phyloP scores from a whole-genome alignment of 2,113 vertebrate species.

The Columba janthina region DNA sequence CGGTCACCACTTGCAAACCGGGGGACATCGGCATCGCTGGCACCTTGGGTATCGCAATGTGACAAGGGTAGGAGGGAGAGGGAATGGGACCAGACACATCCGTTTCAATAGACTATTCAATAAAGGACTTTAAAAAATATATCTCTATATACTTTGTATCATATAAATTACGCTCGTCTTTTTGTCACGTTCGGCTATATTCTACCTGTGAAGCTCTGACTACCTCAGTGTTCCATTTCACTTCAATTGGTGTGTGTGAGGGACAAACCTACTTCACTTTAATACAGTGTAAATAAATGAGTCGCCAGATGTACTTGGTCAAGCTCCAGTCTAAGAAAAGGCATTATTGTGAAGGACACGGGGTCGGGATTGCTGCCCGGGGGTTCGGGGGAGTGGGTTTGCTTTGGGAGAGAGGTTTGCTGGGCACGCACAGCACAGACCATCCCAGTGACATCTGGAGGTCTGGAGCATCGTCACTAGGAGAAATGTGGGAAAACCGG shows the following conservation, averaged over 20 bases:
- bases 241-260: neutral
- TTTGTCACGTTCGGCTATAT: neutral
- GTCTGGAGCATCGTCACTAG: neutral
- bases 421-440: neutral
- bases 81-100: neutral
- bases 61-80: neutral
- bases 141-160: conserved; percentile 52
- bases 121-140: conserved; percentile 57
- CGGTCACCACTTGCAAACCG: rapidly evolving
- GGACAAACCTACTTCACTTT: neutral
- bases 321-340: neutral
- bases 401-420: neutral
- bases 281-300: neutral
- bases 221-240: neutral
- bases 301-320: rapidly evolving
- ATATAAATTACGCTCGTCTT: neutral
- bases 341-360: neutral
- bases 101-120: conserved; percentile 5
- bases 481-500: neutral
- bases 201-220: neutral
- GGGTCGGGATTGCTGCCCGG: neutral
- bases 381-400: neutral
- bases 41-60: rapidly evolving
- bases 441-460: neutral
- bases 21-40: neutral